Evolutionary conservation across 2,113 vertebrate species (phyloP), one percentile per base, ranked within the genome.

Genomic region (Dendrocopos noguchii): DNA sequence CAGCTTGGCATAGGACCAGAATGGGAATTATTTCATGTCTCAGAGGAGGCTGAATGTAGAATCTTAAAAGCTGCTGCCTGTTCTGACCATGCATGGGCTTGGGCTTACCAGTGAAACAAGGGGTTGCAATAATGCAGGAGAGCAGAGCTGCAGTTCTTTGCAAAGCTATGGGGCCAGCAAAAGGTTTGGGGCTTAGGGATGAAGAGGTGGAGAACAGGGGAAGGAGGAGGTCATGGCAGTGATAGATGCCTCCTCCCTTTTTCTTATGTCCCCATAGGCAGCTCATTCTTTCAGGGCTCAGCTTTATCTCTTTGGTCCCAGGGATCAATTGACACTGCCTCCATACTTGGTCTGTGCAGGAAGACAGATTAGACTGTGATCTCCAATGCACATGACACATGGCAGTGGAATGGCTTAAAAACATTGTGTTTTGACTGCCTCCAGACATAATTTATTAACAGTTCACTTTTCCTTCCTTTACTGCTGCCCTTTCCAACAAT

Each of bases 41-140:
- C 36, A 27, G 57, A 18, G 15, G 22, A 79, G 29, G 57, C 39
- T 79, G 61, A 65, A 0, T 8, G 73, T 22, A 33, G 21, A 31
- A 25, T 21, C 68, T 83, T 29, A 9, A 17, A 7, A 33, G 47
- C 47, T 79, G 13, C 60, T 76, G 53, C 57, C 12, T n/a, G 24
- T 46, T 21, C 42, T 4, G 3, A 15, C 42, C 52, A 5, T 0
- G 1, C 12, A 7, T 0, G 1, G 34, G 8, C 27, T 72, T 66
- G 53, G 52, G 28, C 44, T 80, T 57, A 28, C 44, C 44, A 10
- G 25, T 0, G 6, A 34, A 39, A 12, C 5, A 24, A 72, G 28
- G 47, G 80, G 42, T 27, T 80, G 75, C 12, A 17, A 4, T 50
- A 71, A 39, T 1, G 0, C 24, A 4, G 27, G 46, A 61, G 59